Base-by-base conservation (phyloP, 92 coral and sea anemone species). In the Epizoanthus rinbou region DNA sequence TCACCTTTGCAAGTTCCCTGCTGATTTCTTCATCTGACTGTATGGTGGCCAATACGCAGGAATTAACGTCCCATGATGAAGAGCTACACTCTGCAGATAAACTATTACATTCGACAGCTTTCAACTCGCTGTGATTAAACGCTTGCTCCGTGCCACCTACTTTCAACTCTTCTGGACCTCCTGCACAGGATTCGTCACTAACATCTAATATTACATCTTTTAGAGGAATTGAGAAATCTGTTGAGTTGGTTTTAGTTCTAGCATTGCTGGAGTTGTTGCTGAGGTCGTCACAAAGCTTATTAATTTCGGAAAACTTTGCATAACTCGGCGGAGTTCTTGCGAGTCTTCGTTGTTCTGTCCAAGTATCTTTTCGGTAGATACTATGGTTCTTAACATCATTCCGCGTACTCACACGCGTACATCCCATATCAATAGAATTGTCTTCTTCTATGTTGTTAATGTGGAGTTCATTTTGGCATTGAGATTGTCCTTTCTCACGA, bases 61-160 rank as follows among this genome's bases (percentile, higher is more conserved):
- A 37, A 41, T 78, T 6, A 14, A 25, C 43, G 58, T 15, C 71
- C 82, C 71, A 78, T 59, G 82, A 78, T 59, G 82, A 78, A 60
- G 82, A 62, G 3, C 8, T 37, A 6, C 54, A 43, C 47, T 60
- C 71, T 41, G 47, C 21, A 78, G 16, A 11, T 3, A 60, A 60
- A 15, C 54, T 65, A 14, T 37, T 21, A 24, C 66, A 37, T 6
- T 19, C 33, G 72, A 37, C 41, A 41, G 82, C 82, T 60, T 78
- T 39, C 58, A 78, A 10, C 47, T 39, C 82, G 19, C 24, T 54
- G 22, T 62, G 43, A 19, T 53, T 59, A 23, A 21, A 21, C 37
- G 15, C 70, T 16, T 35, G 69, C 16, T 60, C 23, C 22, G 54
- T n/a, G 47, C 70, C 19, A 22, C 17, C 41, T 41, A 57, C 53